phyloP scores from a whole-genome alignment of 1,140 invertebrate genomes.

The Samia ricini region DNA sequence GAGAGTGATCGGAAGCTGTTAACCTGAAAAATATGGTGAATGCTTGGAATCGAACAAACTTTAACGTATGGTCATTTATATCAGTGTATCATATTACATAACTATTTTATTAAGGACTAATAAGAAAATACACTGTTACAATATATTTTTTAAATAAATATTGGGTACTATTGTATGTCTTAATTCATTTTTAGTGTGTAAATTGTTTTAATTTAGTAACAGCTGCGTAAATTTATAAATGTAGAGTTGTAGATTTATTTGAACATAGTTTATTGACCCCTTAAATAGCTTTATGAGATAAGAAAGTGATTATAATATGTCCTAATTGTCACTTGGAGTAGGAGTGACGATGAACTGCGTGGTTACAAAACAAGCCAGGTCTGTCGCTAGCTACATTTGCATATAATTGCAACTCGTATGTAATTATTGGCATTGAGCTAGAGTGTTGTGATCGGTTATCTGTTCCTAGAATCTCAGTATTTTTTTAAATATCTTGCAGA shows the following conservation, averaged over 20 bases:
- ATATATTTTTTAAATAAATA: too few relatives aligned
- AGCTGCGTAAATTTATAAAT: too few relatives aligned
- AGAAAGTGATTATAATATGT: neutral
- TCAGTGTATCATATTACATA: too few relatives aligned
- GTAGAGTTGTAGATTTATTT: neutral
- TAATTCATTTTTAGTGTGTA: too few relatives aligned
- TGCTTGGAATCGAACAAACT: too few relatives aligned
- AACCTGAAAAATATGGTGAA: too few relatives aligned
- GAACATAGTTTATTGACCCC: conserved; percentile 1
- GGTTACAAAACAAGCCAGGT: conserved; percentile 62
- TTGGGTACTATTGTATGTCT: too few relatives aligned
- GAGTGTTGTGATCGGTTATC: conserved; percentile 20
- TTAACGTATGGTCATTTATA: too few relatives aligned
- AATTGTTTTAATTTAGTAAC: too few relatives aligned
- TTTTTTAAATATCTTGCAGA: neutral
- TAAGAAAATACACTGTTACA: too few relatives aligned
- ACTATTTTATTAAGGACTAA: too few relatives aligned
- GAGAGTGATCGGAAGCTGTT: too few relatives aligned
- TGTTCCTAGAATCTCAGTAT: conserved; percentile 26
- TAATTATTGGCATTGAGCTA: conserved; percentile 29
- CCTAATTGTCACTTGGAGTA: conserved; percentile 33
- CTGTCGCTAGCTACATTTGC: conserved; percentile 53
- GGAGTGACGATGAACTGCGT: conserved; percentile 45
- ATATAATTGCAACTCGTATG: conserved; percentile 61
- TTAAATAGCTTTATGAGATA: neutral